These are phyloP conservation scores for Teleogryllus oceanicus DNA, from an alignment of 2,888 invertebrate genomes.

Conservation along the genomic window DNA sequence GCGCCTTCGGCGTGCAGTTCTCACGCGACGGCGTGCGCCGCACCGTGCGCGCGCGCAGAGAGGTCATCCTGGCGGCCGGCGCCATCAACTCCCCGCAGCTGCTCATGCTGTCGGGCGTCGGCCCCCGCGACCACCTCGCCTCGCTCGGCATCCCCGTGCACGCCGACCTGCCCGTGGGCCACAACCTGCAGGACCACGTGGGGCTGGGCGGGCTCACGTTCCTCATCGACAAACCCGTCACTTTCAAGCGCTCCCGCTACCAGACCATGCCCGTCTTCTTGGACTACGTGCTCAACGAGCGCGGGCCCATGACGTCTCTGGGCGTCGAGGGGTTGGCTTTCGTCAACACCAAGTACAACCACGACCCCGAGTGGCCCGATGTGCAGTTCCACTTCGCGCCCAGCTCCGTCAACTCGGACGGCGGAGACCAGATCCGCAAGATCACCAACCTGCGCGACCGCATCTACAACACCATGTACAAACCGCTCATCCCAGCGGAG, in stretches of 20 bases:
- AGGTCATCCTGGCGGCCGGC: constrained; percentile 82
- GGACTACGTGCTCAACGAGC: constrained; percentile 76
- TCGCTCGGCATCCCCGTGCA: constrained; percentile 70
- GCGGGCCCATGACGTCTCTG: constrained; percentile 75
- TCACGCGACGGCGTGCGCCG: constrained; percentile 55
- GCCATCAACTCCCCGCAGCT: constrained; percentile 85
- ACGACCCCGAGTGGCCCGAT: constrained; percentile 74
- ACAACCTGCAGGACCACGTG: constrained; percentile 75
- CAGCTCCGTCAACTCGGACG: constrained; percentile 79
- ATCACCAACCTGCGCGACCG: constrained; percentile 72
- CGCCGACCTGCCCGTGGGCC: constrained; percentile 65
- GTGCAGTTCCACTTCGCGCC: constrained; percentile 84
- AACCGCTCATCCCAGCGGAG: constrained; percentile 72
- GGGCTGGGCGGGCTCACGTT: constrained; percentile 82
- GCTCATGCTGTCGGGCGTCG: constrained; percentile 86
- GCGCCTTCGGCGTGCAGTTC: constrained; percentile 74
- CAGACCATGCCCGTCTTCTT: constrained; percentile 72
- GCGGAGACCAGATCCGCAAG: constrained; percentile 72
- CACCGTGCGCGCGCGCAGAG: constrained; percentile 68
- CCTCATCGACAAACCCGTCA: constrained; percentile 73
- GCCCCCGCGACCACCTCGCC: constrained; percentile 70
- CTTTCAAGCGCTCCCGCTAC: constrained; percentile 72
- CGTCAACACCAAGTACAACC: constrained; percentile 78
- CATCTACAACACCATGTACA: constrained; percentile 80
- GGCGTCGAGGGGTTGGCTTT: constrained; percentile 84